Percentiles rank a stretch among this genome's conserved stretches.
Conservation (phyloP, 2,888 invertebrate genomes). For the Lapara coniferarum region DNA sequence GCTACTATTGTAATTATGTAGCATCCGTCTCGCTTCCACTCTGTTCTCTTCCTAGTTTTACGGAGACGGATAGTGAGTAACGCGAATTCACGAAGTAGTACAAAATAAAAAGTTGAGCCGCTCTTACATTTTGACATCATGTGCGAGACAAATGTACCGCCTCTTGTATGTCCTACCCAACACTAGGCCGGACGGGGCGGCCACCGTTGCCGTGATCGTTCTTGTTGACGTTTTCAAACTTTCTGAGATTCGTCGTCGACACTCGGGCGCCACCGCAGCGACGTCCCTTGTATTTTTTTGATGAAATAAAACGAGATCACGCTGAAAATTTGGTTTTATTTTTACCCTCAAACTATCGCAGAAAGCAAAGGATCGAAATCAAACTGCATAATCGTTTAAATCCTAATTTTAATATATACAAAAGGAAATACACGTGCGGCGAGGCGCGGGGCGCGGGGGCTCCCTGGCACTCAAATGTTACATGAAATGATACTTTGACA, state of each 20-base stretch:
- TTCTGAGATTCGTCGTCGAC: neutral
- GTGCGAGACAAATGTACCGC: too few relatives aligned
- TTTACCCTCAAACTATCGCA: constrained; percentile 27
- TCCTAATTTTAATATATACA: constrained; percentile 77
- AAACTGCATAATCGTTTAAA: constrained; percentile 52
- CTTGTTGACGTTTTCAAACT: neutral
- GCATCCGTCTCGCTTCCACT: too few relatives aligned
- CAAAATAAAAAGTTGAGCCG: too few relatives aligned
- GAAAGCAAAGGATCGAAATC: constrained; percentile 35
- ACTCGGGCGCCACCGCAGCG: neutral
- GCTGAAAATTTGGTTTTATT: constrained; percentile 44
- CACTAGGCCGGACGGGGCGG: too few relatives aligned
- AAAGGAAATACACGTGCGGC: constrained; percentile 63
- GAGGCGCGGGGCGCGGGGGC: constrained; percentile 34
- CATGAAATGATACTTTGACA: too few relatives aligned
- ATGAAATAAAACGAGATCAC: constrained; percentile 61
- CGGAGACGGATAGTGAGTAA: too few relatives aligned
- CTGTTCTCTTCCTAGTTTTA: too few relatives aligned
- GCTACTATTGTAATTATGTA: too few relatives aligned
- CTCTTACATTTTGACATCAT: too few relatives aligned
- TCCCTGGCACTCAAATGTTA: constrained; percentile 22
- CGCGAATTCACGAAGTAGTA: too few relatives aligned
- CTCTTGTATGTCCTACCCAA: too few relatives aligned
- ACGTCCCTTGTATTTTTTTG: constrained; percentile 51
- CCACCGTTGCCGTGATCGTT: too few relatives aligned